Evolutionary conservation across 2,888 invertebrate species (phyloP).

Genomic region (Ophion ellenae): DNA sequence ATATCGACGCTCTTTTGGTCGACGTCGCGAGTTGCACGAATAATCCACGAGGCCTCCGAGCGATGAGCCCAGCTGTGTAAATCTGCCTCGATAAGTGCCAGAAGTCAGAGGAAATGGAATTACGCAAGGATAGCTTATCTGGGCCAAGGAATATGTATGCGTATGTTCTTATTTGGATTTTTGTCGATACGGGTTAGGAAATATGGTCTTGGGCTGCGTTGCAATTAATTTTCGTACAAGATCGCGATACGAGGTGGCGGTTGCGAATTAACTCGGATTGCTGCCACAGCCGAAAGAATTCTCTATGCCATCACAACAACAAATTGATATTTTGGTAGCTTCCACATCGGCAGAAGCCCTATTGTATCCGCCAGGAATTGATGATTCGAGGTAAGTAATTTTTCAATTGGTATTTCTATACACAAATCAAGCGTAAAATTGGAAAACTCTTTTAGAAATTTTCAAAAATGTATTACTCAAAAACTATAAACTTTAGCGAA

Average conservation of each 20-base stretch:
- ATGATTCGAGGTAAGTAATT: too few species aligned
- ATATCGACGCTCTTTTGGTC: background rate
- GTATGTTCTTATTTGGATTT: background rate
- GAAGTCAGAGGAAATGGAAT: conserved; percentile 7
- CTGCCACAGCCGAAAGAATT: too few species aligned
- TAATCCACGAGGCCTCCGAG: background rate
- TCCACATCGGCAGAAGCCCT: too few species aligned
- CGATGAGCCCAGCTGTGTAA: conserved; percentile 58
- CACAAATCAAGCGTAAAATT: too few species aligned
- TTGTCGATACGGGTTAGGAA: background rate
- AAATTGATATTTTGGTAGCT: too few species aligned
- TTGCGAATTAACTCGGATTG: background rate
- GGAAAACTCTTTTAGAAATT: too few species aligned
- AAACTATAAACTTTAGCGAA: too few species aligned
- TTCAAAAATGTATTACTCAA: too few species aligned
- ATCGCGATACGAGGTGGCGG: background rate
- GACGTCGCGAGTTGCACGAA: conserved; percentile 2
- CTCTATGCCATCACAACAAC: too few species aligned
- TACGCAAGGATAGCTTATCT: conserved; percentile 17
- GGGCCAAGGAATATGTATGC: conserved; percentile 7
- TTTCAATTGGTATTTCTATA: too few species aligned
- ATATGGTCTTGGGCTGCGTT: background rate
- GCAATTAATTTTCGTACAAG: background rate
- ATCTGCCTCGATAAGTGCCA: conserved; percentile 12
- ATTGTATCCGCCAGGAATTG: too few species aligned